Evolutionary conservation across 2,113 vertebrate genomes (phyloP).

Genomic region (Heloderma charlesbogerti): DNA sequence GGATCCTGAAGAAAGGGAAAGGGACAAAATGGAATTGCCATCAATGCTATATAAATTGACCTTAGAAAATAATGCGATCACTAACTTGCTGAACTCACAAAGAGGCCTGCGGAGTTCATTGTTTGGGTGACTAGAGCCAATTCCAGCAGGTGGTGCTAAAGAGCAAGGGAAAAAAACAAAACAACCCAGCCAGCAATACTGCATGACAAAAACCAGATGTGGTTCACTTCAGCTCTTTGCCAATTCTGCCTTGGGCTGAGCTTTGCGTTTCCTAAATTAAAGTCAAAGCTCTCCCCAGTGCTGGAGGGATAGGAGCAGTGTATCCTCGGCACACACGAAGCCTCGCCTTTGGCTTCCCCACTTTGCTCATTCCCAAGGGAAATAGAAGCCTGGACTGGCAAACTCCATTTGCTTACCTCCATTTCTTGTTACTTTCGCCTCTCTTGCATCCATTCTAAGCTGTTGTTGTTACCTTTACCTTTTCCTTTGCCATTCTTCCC

Average conservation of each 20-base stretch:
- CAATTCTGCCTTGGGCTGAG: not conserved
- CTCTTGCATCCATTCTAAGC: not conserved
- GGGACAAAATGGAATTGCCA: conserved; percentile 21
- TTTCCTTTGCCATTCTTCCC: not conserved
- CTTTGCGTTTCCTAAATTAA: rapidly evolving
- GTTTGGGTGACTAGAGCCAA: conserved; percentile 58
- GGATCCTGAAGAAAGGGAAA: conserved; percentile 53
- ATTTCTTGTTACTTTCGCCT: not conserved
- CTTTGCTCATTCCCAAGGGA: not conserved
- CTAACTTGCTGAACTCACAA: conserved; percentile 60
- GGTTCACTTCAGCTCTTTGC: conserved; percentile 10
- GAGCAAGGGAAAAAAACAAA: not conserved
- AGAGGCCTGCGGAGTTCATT: conserved; percentile 59
- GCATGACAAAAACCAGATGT: conserved; percentile 70
- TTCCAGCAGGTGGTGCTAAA: conserved; percentile 60
- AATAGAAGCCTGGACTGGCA: not conserved
- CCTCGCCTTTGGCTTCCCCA: not conserved
- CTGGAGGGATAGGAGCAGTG: not conserved
- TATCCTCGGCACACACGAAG: not conserved
- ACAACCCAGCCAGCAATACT: not conserved
- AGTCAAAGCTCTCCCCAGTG: not conserved
- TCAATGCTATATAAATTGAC: conserved; percentile 30
- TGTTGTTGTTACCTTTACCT: not conserved
- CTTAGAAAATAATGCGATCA: conserved; percentile 52
- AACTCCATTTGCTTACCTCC: no score